Evolutionary conservation across 2,888 invertebrate genomes (phyloP), one percentile per base, ranked within the genome.

Genomic region (Brachyptera risi): DNA sequence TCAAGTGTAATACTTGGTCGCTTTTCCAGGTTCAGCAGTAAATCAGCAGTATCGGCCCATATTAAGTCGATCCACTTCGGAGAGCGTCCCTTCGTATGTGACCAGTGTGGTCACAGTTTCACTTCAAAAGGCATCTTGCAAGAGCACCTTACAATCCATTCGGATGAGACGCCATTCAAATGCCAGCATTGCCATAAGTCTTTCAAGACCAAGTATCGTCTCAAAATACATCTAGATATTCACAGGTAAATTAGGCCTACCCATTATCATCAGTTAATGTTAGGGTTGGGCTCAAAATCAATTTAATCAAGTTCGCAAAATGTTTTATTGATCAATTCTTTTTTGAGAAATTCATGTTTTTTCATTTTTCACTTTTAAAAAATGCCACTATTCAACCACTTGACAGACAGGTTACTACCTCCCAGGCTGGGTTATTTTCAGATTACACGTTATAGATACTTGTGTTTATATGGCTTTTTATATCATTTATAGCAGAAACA

Each of bases 81-180:
- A 71, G 78, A 81, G 65, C 79, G 81, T 68, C 77, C 79, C 37
- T 82, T 78, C 73, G 79, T 80, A 66, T 82, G 82, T 71, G 80
- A 80, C 68, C 72, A 78, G 67, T 82, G 81, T 72, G 80, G 80
- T 3, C 80, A 80, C 72, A 78, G 80, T 67, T 82, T 81, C 71
- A 80, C 80, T 58, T 80, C 81, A 63, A 78, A 78, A 71, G 81
- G 81, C 57, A 80, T 80, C 70, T 72, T 82, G 69, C 76, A 79
- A 1, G 80, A 81, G 67, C 82, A 82, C 68, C 75, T 79, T 67
- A 80, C 80, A 62, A 81, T 80, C 66, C 82, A 82, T 70, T 80
- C 80, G 71, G 80, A 80, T 67, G 80, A 78, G 67, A 80, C 80
- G 66, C 79, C 79, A 2, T 79, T 75, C 72, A 75, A 74, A 27